These are phyloP conservation scores for Phainopepla nitens DNA, from an alignment of 2,113 vertebrate species.

Conservation along the genomic window DNA sequence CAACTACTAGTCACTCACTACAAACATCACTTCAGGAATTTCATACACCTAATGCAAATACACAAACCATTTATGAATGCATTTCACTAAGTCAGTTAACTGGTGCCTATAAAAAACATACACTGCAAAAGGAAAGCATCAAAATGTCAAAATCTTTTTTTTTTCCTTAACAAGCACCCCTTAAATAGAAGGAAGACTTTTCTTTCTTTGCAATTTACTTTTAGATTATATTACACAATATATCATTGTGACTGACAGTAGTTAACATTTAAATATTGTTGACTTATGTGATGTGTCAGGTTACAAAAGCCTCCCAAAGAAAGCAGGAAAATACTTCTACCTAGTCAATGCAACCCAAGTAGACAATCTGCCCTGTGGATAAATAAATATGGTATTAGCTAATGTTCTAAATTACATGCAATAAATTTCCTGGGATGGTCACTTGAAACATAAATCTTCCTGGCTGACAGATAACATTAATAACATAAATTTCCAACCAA, in stretches of 20 bases:
- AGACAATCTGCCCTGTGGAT: constrained; percentile 4
- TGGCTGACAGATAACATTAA: constrained; percentile 3
- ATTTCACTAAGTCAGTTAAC: neutral
- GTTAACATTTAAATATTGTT: constrained; percentile 50
- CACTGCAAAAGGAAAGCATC: neutral
- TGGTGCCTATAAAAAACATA: neutral
- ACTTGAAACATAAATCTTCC: constrained; percentile 8
- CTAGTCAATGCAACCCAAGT: constrained; percentile 32
- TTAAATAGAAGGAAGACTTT: neutral
- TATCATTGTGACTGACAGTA: constrained; percentile 35
- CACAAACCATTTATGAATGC: neutral
- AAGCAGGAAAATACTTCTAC: constrained; percentile 41
- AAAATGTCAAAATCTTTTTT: neutral
- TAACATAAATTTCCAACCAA: constrained; percentile 8
- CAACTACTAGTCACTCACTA: neutral
- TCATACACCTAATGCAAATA: neutral
- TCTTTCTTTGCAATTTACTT: neutral
- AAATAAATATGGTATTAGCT: constrained; percentile 59
- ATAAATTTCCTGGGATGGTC: neutral
- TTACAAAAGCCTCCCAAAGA: constrained; percentile 37
- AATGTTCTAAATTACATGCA: constrained; percentile 56
- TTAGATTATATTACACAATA: constrained; percentile 10
- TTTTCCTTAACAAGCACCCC: neutral
- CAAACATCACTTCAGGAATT: neutral
- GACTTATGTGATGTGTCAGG: constrained; percentile 32